Base-by-base conservation (phyloP, 2,113 vertebrate genomes). In the Haplochromis burtoni region DNA sequence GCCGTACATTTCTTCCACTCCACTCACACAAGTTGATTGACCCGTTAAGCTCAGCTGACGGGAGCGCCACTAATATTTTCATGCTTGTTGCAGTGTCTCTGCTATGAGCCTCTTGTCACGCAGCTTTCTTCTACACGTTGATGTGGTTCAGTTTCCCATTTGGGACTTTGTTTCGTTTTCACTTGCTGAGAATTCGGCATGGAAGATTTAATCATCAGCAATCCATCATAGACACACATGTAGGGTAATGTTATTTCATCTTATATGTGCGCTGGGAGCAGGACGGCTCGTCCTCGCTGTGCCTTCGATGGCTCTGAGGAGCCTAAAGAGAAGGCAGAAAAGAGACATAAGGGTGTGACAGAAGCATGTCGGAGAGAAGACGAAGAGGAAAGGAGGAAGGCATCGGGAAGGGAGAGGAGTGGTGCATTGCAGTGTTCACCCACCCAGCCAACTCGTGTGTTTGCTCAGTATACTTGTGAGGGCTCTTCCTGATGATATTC, bases 361-460 rank as follows among this genome's bases (percentile, higher is more conserved):
- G 81, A 31, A 59, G 40, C 10, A 51, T 59, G 61, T 49, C 3
- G 11, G 38, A 31, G 59, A 49, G 29, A 5, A 8, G 53, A 54
- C 4, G 31, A 17, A 40, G 57, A 61, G 35, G 79, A 55, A 47
- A 38, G 45, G 51, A 79, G 16, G 55, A 57, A 49, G 84, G 79
- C 17, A 49, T 55, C 4, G 55, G 45, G 84, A 71, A 82, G 59
- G 81, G 45, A 84, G 87, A 59, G 81, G 33, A 86, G 84, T 94
- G 94, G 89, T 93, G 95, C 93, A 94, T 91, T 95, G 95, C 94
- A 92, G 94, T 92, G 93, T 55, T 92, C 88, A 19, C 54, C 83
- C 84, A 82, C 83, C 87, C 42, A 13, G 10, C 21, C 8, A 55
- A 80, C 63, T 66, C 38, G 31, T 45, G 31, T n/a, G 38, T 80